These are phyloP conservation scores for Gymnocephalus cernua DNA, from an alignment of 2,113 vertebrate genomes.

Conservation along the genomic window DNA sequence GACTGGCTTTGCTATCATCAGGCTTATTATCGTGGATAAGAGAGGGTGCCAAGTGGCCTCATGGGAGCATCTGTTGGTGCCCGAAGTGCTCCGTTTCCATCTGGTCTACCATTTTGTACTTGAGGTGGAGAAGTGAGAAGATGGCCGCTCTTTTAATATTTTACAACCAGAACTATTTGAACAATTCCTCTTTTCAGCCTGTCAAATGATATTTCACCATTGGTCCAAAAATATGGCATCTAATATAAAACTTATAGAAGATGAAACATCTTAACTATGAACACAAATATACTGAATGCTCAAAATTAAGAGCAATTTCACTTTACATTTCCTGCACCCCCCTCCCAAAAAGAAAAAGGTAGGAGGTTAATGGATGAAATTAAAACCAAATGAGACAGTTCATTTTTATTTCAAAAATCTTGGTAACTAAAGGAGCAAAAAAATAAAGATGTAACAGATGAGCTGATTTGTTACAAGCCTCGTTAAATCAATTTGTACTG, in stretches of 20 bases:
- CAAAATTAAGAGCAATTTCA: conserved; percentile 48
- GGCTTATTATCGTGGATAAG: conserved; percentile 35
- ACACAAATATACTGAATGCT: not conserved
- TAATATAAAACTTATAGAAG: too few relatives aligned
- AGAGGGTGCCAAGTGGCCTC: conserved; percentile 50
- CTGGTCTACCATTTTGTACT: conserved; percentile 70
- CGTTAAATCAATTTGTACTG: conserved; percentile 18
- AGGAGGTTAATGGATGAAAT: conserved; percentile 9
- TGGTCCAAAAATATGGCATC: not conserved
- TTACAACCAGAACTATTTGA: not conserved
- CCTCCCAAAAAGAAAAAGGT: not conserved
- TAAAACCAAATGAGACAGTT: conserved; percentile 3
- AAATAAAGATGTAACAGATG: not conserved
- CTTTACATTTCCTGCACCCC: conserved; percentile 42
- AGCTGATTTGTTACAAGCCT: conserved; percentile 13
- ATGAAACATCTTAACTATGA: too few relatives aligned
- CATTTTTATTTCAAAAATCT: conserved; percentile 24
- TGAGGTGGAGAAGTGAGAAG: conserved; percentile 41
- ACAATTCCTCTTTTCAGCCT: not conserved
- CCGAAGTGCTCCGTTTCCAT: conserved; percentile 60
- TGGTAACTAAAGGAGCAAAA: not conserved
- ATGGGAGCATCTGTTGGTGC: conserved; percentile 65
- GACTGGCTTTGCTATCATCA: conserved; percentile 29
- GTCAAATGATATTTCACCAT: not conserved
- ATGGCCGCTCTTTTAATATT: conserved; percentile 48